Evolutionary conservation across 2,888 invertebrate genomes (phyloP).

Genomic region (Ornithoptera priamus): DNA sequence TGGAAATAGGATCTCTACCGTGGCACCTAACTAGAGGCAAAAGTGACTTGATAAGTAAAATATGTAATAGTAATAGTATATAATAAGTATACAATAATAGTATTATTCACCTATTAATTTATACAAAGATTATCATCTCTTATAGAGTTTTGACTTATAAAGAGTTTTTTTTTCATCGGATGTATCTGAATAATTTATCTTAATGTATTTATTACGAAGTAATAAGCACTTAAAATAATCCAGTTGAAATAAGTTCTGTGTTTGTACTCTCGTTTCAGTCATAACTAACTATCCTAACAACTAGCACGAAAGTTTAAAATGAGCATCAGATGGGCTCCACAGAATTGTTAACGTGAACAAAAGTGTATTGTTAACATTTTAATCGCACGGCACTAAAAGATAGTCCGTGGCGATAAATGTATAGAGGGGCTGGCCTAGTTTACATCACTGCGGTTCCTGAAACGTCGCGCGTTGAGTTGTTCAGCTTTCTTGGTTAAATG

Average conservation of each 20-base stretch:
- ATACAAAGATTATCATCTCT: no score
- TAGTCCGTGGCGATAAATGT: constrained; percentile 44
- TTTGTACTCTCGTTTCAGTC: neutral
- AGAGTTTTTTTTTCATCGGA: neutral
- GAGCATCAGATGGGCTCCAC: constrained; percentile 20
- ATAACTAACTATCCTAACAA: constrained; percentile 6
- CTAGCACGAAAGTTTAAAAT: constrained; percentile 18
- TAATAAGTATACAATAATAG: no score
- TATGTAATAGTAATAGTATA: no score
- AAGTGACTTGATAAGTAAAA: no score
- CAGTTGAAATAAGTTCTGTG: neutral
- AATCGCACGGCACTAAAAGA: constrained; percentile 50
- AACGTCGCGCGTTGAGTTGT: constrained; percentile 38
- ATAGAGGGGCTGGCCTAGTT: constrained; percentile 53
- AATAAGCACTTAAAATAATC: neutral
- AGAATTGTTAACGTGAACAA: constrained; percentile 31
- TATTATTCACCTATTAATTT: no score
- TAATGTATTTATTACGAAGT: neutral
- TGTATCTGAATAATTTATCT: neutral
- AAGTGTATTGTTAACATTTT: constrained; percentile 50
- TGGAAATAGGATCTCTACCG: no score
- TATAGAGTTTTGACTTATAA: no score
- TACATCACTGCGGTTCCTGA: constrained; percentile 38
- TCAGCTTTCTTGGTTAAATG: constrained; percentile 44
- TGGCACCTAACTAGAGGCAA: no score